Evolutionary conservation across 2,113 vertebrate genomes (phyloP), one percentile per base, ranked within the genome.

Genomic region (Apodemus speciosus): DNA sequence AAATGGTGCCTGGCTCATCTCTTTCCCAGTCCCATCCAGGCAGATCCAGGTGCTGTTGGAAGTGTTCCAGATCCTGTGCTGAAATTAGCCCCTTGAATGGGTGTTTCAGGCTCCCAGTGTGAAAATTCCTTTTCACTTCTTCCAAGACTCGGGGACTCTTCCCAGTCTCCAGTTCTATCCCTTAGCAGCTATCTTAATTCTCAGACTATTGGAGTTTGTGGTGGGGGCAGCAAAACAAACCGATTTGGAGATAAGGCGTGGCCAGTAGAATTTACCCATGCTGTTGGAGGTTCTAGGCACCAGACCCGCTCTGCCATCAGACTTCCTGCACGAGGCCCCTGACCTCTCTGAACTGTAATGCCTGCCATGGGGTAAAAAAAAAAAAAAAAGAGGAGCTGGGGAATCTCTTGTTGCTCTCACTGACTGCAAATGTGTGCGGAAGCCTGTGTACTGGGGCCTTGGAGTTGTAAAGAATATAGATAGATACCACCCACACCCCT

Each of bases 41-140:
- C 92, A 95, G 92, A 83, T 77, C 91, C 96, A 97, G 93, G 92
- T 88, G 93, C 85, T 89, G 53, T 58, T 97, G 97, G 95, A 96
- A 88, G 80, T 68, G 43, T 51, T 94, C 92, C 96, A 96, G 95
- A 92, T 91, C 85, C 94, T 49, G 30, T 43, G 92, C 92, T 88
- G 76, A 94, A 95, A 96, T 81, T 56, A 95, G 91, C 58, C 87
- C 91, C 75, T 92, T 89, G 79, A 95, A 92, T 46, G 91, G 60
- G 23, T 4, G 66, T 88, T 92, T 91, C 84, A 85, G 89, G 92
- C 53, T 96, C 73, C 49, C 40, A 77, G 62, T 32, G 43, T 79
- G 79, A 96, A 85, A 93, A 91, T 92, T 96, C 76, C 56, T 91
- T 93, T 96, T 94, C 89, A 90, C 46, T 94, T 43, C 62, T 92